Conservation (phyloP, 2,888 invertebrate genomes). For the Crematogaster levior region DNA sequence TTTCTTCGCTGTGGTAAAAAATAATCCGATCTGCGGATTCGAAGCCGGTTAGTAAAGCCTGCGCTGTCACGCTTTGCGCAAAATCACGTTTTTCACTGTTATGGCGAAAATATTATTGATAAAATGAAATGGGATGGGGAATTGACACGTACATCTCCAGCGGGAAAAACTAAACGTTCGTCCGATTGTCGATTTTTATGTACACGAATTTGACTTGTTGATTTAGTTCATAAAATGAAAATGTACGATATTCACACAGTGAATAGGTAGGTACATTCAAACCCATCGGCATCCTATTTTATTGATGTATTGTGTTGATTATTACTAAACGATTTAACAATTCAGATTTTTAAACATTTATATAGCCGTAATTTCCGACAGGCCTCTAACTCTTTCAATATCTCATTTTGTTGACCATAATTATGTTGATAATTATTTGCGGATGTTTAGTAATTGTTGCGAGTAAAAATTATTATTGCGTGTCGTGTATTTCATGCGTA, state of each 20-base stretch:
- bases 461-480: background rate
- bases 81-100: constrained; percentile 46
- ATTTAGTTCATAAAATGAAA: constrained; percentile 58
- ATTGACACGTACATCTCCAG: constrained; percentile 38
- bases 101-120: constrained; percentile 59
- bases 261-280: constrained; percentile 13
- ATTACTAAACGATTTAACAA: constrained; percentile 33
- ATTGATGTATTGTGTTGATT: constrained; percentile 14
- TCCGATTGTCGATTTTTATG: constrained; percentile 46
- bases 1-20: constrained; percentile 36
- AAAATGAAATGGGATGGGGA: constrained; percentile 17
- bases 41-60: constrained; percentile 46
- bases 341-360: constrained; percentile 3
- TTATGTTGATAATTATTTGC: background rate
- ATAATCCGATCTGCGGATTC: constrained; percentile 53
- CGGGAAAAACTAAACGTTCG: constrained; percentile 44
- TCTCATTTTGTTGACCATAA: background rate
- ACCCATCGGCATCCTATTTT: background rate
- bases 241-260: constrained; percentile 59
- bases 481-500: background rate
- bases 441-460: background rate
- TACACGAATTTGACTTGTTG: constrained; percentile 67
- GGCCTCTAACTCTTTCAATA: background rate
- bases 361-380: background rate
- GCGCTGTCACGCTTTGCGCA: constrained; percentile 45